phyloP scores from a whole-genome alignment of 2,888 invertebrate genomes.

The Argyresthia goedartella region DNA sequence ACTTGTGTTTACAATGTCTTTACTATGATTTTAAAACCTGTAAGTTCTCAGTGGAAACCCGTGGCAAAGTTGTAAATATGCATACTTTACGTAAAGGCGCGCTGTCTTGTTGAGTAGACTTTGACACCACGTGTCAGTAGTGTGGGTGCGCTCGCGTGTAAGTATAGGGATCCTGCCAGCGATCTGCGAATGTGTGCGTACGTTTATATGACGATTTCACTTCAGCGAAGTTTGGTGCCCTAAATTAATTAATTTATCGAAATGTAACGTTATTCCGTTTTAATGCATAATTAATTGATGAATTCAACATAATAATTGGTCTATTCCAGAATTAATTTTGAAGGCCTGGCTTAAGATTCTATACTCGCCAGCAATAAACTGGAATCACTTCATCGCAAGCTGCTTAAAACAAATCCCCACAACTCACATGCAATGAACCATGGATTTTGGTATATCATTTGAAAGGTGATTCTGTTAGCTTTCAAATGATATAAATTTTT shows the following conservation, averaged over 20 bases:
- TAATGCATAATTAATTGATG: background rate
- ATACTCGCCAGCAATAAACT: background rate
- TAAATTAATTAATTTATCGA: background rate
- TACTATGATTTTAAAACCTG: too few relatives aligned
- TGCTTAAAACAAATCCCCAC: too few relatives aligned
- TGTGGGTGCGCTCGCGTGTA: conserved; percentile 29
- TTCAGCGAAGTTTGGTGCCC: background rate
- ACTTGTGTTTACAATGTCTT: too few relatives aligned
- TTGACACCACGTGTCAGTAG: conserved; percentile 42
- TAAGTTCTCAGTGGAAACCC: too few relatives aligned
- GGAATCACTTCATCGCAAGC: background rate
- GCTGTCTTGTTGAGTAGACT: conserved; percentile 46
- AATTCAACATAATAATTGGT: background rate
- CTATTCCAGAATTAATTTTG: background rate
- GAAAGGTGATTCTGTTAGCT: too few relatives aligned
- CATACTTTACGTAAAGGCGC: conserved; percentile 21
- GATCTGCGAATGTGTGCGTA: conserved; percentile 25
- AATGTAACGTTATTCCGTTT: background rate
- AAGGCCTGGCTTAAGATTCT: background rate
- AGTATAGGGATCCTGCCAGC: conserved; percentile 29
- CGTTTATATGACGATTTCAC: conserved; percentile 22
- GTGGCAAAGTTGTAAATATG: background rate
- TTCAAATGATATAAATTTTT: too few relatives aligned
- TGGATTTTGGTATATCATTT: too few relatives aligned
- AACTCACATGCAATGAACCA: too few relatives aligned